Evolutionary conservation across 1,140 invertebrate species (phyloP).

Genomic region (Archegozetes longisetosus): DNA sequence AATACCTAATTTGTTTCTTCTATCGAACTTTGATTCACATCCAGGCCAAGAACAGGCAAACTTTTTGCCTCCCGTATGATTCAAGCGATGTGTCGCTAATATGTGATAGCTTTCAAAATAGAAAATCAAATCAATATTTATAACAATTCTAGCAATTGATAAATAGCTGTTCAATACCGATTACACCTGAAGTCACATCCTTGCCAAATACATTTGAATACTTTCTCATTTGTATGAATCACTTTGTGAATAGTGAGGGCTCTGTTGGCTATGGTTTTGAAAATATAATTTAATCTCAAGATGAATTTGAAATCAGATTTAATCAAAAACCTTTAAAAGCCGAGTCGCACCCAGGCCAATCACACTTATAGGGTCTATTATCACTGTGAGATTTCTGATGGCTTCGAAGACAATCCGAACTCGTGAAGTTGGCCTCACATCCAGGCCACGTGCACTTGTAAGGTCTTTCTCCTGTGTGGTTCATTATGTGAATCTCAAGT

Average conservation of each 20-base stretch:
- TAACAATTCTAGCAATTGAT: no score
- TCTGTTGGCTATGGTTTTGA: conserved; percentile 7
- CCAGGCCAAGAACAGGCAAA: conserved; percentile 7
- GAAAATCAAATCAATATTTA: no score
- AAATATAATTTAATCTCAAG: no score
- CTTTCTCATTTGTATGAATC: conserved; percentile 8
- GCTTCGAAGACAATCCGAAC: conserved; percentile 2
- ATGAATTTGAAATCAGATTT: no score
- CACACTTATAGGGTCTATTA: conserved; percentile 8
- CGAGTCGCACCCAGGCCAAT: conserved; percentile 11
- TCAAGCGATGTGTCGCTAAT: conserved; percentile 25
- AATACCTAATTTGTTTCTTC: conserved; percentile 11
- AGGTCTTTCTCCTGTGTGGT: conserved; percentile 45
- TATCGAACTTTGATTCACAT: conserved; percentile 4
- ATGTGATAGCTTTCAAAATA: conserved; percentile 13
- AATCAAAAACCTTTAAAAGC: no score
- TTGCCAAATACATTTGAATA: conserved; percentile 6
- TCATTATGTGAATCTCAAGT: conserved; percentile 45
- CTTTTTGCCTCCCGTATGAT: conserved; percentile 4
- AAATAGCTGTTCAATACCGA: no score
- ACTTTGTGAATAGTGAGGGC: conserved; percentile 8
- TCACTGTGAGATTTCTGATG: conserved; percentile 9
- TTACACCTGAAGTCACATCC: conserved; percentile 4
- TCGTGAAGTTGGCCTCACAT: conserved; percentile 33
- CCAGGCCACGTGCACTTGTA: conserved; percentile 41